These are phyloP conservation scores for Chionis minor DNA, from an alignment of 2,113 vertebrate species.

Conservation along the genomic window DNA sequence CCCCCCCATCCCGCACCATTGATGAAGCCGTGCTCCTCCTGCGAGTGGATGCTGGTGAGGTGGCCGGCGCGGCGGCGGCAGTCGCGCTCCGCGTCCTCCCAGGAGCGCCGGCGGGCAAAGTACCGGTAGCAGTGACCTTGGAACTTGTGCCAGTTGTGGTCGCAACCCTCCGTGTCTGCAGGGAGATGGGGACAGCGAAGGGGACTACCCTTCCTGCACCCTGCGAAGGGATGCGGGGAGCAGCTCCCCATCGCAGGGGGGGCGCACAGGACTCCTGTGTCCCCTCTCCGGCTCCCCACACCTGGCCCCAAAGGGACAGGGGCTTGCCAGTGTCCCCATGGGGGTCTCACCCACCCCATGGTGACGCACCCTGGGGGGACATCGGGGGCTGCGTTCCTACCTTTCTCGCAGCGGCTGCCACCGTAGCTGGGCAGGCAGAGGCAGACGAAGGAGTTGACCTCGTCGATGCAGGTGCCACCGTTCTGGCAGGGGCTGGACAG, in stretches of 20 bases:
- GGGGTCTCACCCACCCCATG: not conserved
- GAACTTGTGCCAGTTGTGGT: constrained; percentile 93
- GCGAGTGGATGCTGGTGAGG: constrained; percentile 87
- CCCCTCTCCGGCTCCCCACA: not conserved
- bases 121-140: constrained; percentile 92
- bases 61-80: constrained; percentile 88
- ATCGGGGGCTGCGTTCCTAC: constrained; percentile 37
- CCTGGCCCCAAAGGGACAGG: not conserved
- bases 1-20: constrained; percentile 71
- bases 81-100: constrained; percentile 94
- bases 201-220: accelerated
- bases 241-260: accelerated
- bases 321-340: not conserved
- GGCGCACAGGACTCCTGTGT: not conserved
- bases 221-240: not conserved
- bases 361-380: accelerated
- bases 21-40: constrained; percentile 87
- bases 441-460: constrained; percentile 90
- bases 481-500: constrained; percentile 86
- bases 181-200: not conserved
- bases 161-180: constrained; percentile 91
- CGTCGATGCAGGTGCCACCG: constrained; percentile 93
- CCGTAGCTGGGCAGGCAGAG: constrained; percentile 95
- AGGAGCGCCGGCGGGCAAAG: constrained; percentile 88
- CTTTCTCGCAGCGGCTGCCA: constrained; percentile 91